These are phyloP conservation scores for Cynocephalus volans DNA, from an alignment of 2,113 vertebrate species.

Conservation along the genomic window DNA sequence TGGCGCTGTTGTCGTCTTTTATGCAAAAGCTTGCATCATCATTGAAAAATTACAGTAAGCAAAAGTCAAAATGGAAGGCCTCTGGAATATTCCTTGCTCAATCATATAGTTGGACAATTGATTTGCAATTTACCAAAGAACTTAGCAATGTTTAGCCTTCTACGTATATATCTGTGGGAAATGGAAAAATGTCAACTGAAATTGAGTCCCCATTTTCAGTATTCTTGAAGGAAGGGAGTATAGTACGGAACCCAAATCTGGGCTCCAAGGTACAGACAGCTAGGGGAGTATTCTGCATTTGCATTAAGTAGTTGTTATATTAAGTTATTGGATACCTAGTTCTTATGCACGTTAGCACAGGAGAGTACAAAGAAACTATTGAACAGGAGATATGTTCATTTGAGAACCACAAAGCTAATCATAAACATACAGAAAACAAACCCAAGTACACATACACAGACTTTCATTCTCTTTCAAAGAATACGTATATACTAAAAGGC, in stretches of 20 bases:
- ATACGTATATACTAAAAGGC: neutral
- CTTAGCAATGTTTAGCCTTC: constrained; percentile 19
- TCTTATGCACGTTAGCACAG: neutral
- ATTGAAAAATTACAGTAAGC: neutral
- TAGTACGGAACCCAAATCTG: neutral
- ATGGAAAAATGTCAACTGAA: constrained; percentile 13
- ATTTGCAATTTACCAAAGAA: constrained; percentile 33
- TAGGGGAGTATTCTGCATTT: neutral
- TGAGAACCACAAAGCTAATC: neutral
- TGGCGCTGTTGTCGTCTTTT: neutral
- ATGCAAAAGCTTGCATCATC: neutral
- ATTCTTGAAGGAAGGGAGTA: constrained; percentile 1
- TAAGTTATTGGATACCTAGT: neutral
- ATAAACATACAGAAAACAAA: constrained; percentile 18
- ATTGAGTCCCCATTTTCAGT: neutral
- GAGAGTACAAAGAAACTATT: neutral
- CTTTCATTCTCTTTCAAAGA: constrained; percentile 7
- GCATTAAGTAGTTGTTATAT: neutral
- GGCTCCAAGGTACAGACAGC: neutral
- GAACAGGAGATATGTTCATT: neutral
- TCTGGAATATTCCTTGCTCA: constrained; percentile 14
- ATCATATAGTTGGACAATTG: neutral
- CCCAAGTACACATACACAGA: neutral
- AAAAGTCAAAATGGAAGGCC: constrained; percentile 35
- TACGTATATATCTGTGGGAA: neutral